Evolutionary conservation across 2,888 invertebrate genomes (phyloP).

Genomic region (Cantharis rufa): DNA sequence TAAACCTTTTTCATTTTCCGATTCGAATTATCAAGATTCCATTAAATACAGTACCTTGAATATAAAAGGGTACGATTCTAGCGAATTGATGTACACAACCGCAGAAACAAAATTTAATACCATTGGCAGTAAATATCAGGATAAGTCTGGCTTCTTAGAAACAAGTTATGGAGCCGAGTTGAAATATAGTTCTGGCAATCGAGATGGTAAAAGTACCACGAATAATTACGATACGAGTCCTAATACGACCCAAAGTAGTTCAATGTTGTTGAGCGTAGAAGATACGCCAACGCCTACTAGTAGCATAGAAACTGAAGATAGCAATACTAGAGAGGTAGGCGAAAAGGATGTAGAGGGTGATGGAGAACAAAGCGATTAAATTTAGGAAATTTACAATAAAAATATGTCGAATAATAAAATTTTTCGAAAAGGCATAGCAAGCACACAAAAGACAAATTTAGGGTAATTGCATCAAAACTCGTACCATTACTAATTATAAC

Average conservation of each 20-base stretch:
- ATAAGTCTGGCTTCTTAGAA: conserved; percentile 46
- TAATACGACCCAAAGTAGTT: conserved; percentile 39
- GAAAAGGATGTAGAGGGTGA: conserved; percentile 63
- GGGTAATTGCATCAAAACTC: conserved; percentile 34
- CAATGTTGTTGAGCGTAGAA: conserved; percentile 47
- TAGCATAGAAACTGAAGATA: conserved; percentile 64
- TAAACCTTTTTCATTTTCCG: conserved; percentile 46
- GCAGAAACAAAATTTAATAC: conserved; percentile 43
- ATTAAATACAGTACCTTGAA: conserved; percentile 44
- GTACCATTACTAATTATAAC: conserved; percentile 31
- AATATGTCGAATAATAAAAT: conserved; percentile 3
- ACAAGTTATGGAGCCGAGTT: conserved; percentile 45
- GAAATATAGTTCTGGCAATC: conserved; percentile 45
- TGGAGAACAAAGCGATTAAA: conserved; percentile 63
- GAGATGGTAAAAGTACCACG: conserved; percentile 34
- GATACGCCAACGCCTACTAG: conserved; percentile 64
- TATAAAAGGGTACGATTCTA: conserved; percentile 41
- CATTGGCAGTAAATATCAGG: conserved; percentile 45
- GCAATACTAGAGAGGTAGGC: conserved; percentile 59
- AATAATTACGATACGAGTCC: conserved; percentile 45
- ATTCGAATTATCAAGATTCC: conserved; percentile 33
- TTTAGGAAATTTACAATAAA: not conserved
- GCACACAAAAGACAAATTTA: conserved; percentile 48
- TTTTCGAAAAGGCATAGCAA: conserved; percentile 39
- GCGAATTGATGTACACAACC: conserved; percentile 37